A percentile compares a stretch with the other conserved stretches of the same genome.
Evolutionary conservation across 2,797 vertebrate genomes (phyloP).

Genomic region (Cossypha caffra): DNA sequence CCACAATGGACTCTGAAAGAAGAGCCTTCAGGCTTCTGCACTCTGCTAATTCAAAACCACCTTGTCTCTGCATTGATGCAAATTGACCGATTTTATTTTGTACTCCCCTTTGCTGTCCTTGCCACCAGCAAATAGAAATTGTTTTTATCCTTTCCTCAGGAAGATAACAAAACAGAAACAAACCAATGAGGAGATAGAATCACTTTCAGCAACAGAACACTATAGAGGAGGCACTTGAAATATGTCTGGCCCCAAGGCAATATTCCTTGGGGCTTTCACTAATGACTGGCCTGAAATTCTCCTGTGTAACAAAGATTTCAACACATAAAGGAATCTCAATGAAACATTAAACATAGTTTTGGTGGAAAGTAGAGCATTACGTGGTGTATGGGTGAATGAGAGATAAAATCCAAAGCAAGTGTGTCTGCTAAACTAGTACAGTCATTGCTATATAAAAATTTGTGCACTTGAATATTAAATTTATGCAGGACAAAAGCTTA

Average conservation of each 20-base stretch:
- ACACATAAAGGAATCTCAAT: not conserved
- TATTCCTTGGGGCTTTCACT: not conserved
- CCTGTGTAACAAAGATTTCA: not conserved
- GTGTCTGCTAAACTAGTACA: not conserved
- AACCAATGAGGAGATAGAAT: not conserved
- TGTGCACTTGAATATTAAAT: not conserved
- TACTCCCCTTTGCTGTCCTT: not conserved
- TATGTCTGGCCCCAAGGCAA: not conserved
- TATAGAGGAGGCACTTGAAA: constrained; percentile 3
- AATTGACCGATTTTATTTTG: not conserved
- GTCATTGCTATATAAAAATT: not conserved
- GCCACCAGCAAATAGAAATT: not conserved
- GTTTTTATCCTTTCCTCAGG: not conserved
- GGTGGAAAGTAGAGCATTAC: not conserved
- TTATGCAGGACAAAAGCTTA: not conserved
- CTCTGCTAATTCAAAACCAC: not conserved
- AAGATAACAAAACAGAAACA: not conserved
- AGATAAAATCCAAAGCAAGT: not conserved
- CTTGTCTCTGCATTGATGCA: not conserved
- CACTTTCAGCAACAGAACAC: not conserved
- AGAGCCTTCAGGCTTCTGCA: not conserved
- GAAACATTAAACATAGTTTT: not conserved
- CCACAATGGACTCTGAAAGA: not conserved
- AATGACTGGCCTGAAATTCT: not conserved
- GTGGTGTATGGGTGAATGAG: not conserved